A percentile compares a stretch with the other conserved stretches of the same genome.
Evolutionary conservation across 2,113 vertebrate species (phyloP).

Genomic region (Corythornis vintsioides): DNA sequence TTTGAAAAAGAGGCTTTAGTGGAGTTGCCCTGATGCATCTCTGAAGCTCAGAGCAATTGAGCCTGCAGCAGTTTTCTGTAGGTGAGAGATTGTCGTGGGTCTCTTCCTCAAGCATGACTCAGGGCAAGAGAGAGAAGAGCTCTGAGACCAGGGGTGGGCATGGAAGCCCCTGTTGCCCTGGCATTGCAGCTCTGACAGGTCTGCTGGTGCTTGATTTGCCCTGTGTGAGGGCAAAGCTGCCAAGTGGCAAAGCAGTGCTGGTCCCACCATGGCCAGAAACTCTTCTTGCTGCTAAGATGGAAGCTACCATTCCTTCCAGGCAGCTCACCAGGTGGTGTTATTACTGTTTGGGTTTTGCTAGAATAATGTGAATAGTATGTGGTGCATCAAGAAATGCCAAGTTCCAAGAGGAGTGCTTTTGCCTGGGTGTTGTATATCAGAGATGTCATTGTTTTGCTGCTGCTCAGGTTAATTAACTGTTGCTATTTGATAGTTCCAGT

Average conservation of each 20-base stretch:
- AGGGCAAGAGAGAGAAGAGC: not conserved
- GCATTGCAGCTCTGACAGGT: accelerated
- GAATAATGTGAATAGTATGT: not conserved
- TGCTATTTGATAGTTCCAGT: not conserved
- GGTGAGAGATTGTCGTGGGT: not conserved
- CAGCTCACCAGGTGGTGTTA: not conserved
- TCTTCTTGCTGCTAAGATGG: not conserved
- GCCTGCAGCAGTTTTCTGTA: not conserved
- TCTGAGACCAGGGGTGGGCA: not conserved
- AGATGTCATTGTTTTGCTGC: not conserved
- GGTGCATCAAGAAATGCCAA: not conserved
- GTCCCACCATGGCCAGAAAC: not conserved
- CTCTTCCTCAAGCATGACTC: not conserved
- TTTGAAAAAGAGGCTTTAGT: not conserved
- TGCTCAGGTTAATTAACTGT: not conserved
- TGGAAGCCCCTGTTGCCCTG: not conserved
- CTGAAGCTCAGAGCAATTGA: not conserved
- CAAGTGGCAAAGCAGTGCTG: not conserved
- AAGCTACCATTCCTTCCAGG: not conserved
- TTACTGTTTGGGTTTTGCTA: not conserved
- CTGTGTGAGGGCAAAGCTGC: not conserved
- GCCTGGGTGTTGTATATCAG: not conserved
- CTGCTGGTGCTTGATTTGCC: not conserved
- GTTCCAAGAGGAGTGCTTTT: not conserved
- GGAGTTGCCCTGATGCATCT: not conserved